Evolutionary conservation across 1,140 invertebrate genomes (phyloP).

Genomic region (Drosophila parvula): DNA sequence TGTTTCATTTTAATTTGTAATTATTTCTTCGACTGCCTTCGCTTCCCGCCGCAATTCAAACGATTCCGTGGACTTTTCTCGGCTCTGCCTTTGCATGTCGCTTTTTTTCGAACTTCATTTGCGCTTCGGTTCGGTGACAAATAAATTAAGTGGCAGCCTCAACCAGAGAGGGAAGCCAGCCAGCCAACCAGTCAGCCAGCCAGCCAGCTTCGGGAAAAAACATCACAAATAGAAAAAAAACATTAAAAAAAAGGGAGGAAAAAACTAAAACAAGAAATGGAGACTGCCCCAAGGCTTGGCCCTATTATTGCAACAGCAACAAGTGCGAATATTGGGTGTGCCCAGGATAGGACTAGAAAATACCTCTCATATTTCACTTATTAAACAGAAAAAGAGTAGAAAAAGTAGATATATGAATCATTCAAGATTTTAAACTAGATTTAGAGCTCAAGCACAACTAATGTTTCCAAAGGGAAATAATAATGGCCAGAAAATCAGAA

Average conservation of each 20-base stretch:
- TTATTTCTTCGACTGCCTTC: constrained; percentile 67
- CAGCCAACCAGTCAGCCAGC: constrained; percentile 6
- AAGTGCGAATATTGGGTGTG: constrained; percentile 2
- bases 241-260: constrained; percentile 2
- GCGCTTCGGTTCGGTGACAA: constrained; percentile 80
- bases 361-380: not conserved
- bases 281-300: constrained; percentile 47
- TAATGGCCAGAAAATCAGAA: too few relatives aligned
- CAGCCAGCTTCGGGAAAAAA: constrained; percentile 11
- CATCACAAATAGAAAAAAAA: not conserved
- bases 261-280: constrained; percentile 39
- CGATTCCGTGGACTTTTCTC: constrained; percentile 53
- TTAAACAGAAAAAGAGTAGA: not conserved
- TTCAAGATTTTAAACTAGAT: too few relatives aligned
- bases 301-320: constrained; percentile 52
- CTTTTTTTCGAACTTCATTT: constrained; percentile 77
- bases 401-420: too few relatives aligned
- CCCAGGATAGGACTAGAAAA: not conserved
- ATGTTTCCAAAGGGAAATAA: too few relatives aligned
- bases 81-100: constrained; percentile 44
- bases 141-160: constrained; percentile 74
- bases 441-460: too few relatives aligned
- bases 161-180: constrained; percentile 35
- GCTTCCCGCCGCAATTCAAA: constrained; percentile 54
- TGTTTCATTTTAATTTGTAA: constrained; percentile 82